Base-by-base conservation (phyloP, 1,140 invertebrate genomes). In the Drosophila malerkotliana region DNA sequence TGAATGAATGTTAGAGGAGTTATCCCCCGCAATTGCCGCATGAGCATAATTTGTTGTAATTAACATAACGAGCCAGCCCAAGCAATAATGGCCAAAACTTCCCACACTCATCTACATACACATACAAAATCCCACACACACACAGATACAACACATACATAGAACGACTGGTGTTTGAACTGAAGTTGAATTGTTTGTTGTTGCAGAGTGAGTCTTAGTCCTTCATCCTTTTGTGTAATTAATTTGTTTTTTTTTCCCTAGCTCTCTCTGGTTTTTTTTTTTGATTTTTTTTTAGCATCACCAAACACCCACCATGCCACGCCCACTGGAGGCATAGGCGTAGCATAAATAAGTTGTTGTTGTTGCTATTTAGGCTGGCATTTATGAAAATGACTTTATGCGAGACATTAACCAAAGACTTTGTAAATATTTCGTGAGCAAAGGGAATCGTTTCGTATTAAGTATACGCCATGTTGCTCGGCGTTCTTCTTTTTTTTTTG, bases 21-120 rank as follows among this genome's bases (percentile, higher is more conserved):
- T 57, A 34, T 49, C 76, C 59, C 63, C 59, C 26, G 59, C 49
- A 45, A 69, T 77, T 77, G 79, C 78, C 82, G 79, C 82, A 85
- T 67, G 74, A 85, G 82, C 82, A 85, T 90, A 90, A 90, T 90
- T 90, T 90, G 87, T 82, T 90, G 87, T 85, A 90, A 90, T 90
- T 90, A 90, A 85, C 77, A 81, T 90, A 90, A 85, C 78, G 82
- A 85, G 82, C 61, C 82, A 81, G 62, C 82, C 82, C 82, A 81
- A 77, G 82, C 82, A 85, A 85, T 87, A 85, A 85, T 72, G 74
- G 73, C 54, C 79, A 67, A 85, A 37, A 75, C 58, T 72, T 84
- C 64, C 72, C 56, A 69, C 64, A 62, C 72, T 45, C 47, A 37
- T 18, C 18, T 30, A 64, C 53, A 69, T 59, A 55, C 60, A 32